Base-by-base conservation (phyloP, 2,888 invertebrate species). In the Operophtera brumata region DNA sequence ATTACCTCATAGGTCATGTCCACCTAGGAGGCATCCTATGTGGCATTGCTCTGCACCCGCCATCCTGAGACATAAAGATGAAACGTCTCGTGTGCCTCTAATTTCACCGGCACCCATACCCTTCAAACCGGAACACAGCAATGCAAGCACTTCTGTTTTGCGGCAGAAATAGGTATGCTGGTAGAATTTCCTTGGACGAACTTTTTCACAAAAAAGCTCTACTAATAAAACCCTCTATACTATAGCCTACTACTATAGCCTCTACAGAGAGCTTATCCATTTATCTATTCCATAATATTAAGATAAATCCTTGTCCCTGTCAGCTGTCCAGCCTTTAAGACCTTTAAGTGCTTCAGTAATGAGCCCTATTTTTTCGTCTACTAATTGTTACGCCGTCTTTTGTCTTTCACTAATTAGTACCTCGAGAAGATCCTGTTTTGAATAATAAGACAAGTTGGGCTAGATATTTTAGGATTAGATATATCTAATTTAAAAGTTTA, bases 281-380 rank as follows among this genome's bases (percentile, higher is more conserved):
- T 41, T 43, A 44, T 35, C 37, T 37, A 42, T 47, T 37, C 40
- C 52, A 56, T 56, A 51, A 52, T 52, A 47, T 45, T 47, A 52
- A 48, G 44, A 48, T 56, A 52, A 47, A 51, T 51, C 42, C 56
- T 43, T 32, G 36, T 40, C 36, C 25, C 14, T 50, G 44, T 41
- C 51, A 55, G 34, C 35, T 42, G 50, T 45, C 42, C 41, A 36
- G 36, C 30, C 37, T 28, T 34, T 48, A 48, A 50, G 49, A 14
- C 55, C 34, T 40, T 46, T 39, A 30, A 47, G 44, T 47, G 51
- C 37, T 52, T 44, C 25, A 39, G 25, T 47, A 51, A 47, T 40
- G 44, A 35, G 35, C 9, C 47, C 34, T 48, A 56, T 44, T 45
- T 56, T 50, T 56, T 43, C 20, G 20, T 20, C 36, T 14, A 32